Evolutionary conservation across 2,797 vertebrate species (phyloP), one percentile per base, ranked within the genome.

Genomic region (Sebastes kiyomatsui): DNA sequence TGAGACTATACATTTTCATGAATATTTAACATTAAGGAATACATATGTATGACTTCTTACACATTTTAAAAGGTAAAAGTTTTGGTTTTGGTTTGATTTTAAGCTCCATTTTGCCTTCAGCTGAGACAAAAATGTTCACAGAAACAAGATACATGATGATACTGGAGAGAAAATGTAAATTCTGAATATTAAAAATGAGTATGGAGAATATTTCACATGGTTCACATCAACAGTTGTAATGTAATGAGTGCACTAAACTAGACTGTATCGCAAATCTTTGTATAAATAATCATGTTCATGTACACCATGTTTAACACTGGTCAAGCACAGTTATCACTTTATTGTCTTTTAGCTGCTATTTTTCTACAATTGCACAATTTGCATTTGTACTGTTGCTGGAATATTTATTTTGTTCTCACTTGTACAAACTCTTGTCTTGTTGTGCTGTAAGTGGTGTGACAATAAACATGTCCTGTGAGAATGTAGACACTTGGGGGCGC

Each of bases 401-500:
- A 70, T 67, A 72, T 55, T 27, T 1, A 18, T 23, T 32, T 12
- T 62, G 14, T 54, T 28, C 27, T 72, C 13, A 38, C 20, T 9
- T 46, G 18, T 55, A 52, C 22, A 56, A 77, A 38, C 28, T 78
- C 22, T 46, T 46, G 4, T 28, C 5, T 56, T 9, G 14, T 14
- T 8, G 16, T 42, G 64, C 32, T 72, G 16, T 28, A 20, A 22
- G 35, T 71, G 52, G 16, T 78, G 60, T 52, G 38, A 79, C 22
- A 88, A 88, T 87, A 90, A 88, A 89, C 42, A 49, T 25, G 58
- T 82, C 30, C 14, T 84, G 30, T 81, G 64, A 74, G 2, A 4
- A 58, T 59, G 18, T 14, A n/a, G 58, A 83, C 93, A 88, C 88
- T 30, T 73, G 91, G 86, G 58, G 90, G 80, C 23, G 73, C 85